Base-by-base conservation (phyloP, 2,797 vertebrate species). In the Jordanella pulchra region DNA sequence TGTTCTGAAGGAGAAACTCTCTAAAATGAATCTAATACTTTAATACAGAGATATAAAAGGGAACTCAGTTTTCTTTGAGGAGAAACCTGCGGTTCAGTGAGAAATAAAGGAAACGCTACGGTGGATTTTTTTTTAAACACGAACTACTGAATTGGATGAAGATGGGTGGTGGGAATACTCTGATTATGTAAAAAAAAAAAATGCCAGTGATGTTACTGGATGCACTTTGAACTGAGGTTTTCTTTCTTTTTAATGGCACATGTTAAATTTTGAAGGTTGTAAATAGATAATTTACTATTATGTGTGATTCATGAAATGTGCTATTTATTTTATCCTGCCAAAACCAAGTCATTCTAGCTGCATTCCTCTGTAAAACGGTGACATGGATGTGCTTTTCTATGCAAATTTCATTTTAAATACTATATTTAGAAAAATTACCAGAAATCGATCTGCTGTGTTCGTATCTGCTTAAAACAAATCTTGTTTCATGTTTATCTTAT, bases 151-250 rank as follows among this genome's bases (percentile, higher is more conserved):
- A 44, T 82, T 81, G 71, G 35, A 58, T 67, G 72, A 65, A 71
- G 75, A 78, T 55, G 7, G 67, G 72, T 83, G 66, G 54, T 86
- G 71, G 71, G 78, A 80, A 85, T 73, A 65, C 78, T 89, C 65
- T 85, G 67, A 72, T 72, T 48, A 74, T 66, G 58, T 76, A 74
- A 78, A 84, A 39, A 39, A 61, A 39, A 84, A 70, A 65, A 71
- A 71, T 77, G 53, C 71, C n/a, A n/a, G 83, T 63, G 74, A 86
- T 80, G 71, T 69, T 79, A 70, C 84, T 77, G 72, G 81, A 88
- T 93, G 91, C 91, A 95, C 90, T 94, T 92, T 89, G 83, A 71
- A 86, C 75, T 78, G 79, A 69, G 80, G 81, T 73, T 76, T 86
- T 84, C 86, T 86, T 70, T 68, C 66, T 80, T 90, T 88, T 89